Evolutionary conservation across 2,888 invertebrate genomes (phyloP).

Genomic region (Lasioglossum calceatum): DNA sequence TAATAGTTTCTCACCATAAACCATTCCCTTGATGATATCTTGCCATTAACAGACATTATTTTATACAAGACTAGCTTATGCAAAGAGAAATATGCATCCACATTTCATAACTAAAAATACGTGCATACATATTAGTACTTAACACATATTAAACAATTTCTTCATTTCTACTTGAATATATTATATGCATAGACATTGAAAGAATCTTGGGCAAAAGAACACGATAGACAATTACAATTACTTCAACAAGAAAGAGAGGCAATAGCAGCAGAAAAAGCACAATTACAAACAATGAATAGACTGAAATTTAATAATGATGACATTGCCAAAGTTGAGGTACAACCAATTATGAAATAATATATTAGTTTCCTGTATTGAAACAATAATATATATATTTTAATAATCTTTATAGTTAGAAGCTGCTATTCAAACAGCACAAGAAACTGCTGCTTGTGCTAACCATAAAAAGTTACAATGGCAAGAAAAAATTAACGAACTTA

Average conservation of each 20-base stretch:
- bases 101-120: neutral
- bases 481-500: conserved; percentile 75
- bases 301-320: conserved; percentile 75
- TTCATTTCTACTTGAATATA: neutral
- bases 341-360: neutral
- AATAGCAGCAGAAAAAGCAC: conserved; percentile 76
- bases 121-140: neutral
- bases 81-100: neutral
- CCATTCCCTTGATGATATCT: neutral
- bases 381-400: conserved; percentile 20
- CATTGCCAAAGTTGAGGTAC: conserved; percentile 78
- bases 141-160: neutral
- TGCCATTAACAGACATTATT: neutral
- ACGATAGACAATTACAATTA: conserved; percentile 75
- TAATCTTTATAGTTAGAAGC: conserved; percentile 73
- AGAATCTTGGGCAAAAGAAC: conserved; percentile 79
- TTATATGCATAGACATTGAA: conserved; percentile 71
- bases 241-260: conserved; percentile 77
- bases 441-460: conserved; percentile 73
- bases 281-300: conserved; percentile 76
- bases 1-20: neutral
- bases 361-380: conserved; percentile 5
- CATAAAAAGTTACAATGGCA: conserved; percentile 79
- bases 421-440: conserved; percentile 78
- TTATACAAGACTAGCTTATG: neutral